Base-by-base conservation (phyloP, 53 echinoderm and acorn worm genomes). In the Temnopleurus reevesii region DNA sequence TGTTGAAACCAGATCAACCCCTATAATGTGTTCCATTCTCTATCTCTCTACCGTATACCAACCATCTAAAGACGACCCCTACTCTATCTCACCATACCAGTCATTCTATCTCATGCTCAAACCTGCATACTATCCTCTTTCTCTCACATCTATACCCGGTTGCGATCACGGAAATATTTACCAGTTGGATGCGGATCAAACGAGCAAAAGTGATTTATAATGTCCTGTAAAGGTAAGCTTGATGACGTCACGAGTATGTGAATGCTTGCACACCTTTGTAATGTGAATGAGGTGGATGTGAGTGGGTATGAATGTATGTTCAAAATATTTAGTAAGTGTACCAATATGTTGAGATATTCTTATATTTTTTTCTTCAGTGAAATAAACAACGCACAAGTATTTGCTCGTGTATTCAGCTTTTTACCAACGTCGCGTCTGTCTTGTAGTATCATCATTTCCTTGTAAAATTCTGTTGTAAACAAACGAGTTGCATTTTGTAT, bases 161-260 rank as follows among this genome's bases (percentile, higher is more conserved):
- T 55, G 55, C 27, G 8, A 83, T 56, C 55, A 49, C 9, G 83
- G 83, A 53, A 83, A 83, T 49, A 49, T 29, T 55, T 55, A 83
- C 57, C 31, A 56, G 53, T 47, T 83, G 56, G 36, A 83, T 83
- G 57, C 23, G 41, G 23, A 34, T 83, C 55, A 36, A 49, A 18
- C 30, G 9, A 76, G 46, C n/a, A 51, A 15, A 83, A 55, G 6
- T 56, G 55, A 83, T 83, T 83, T 53, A 53, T 35, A 28, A 83
- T 83, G 83, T 83, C 83, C 83, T 53, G 83, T 55, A 83, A 83
- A 83, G 83, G 83, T 83, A 83, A 83, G 83, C 35, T 15, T 49
- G 13, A n/a, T 83, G 53, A 83, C 83, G 83, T 83, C 83, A 83
- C 36, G n/a, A n/a, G n/a, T n/a, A n/a, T n/a, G n/a, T n/a, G n/a